Evolutionary conservation across 2,797 vertebrate species (phyloP).

Genomic region (Rhabdophis nuchalis): DNA sequence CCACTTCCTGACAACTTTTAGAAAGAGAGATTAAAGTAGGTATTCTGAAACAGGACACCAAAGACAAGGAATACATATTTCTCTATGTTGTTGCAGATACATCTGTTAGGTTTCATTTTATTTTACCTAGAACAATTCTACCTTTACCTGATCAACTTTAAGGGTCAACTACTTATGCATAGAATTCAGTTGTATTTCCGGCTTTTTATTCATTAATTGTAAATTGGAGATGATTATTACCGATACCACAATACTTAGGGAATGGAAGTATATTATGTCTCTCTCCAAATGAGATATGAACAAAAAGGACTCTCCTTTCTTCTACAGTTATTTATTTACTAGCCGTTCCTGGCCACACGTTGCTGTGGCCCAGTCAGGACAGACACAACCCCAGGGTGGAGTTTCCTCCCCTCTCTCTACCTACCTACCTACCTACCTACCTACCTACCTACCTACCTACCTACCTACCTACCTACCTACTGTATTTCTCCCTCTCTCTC

Average conservation of each 20-base stretch:
- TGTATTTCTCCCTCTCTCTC: too few species aligned
- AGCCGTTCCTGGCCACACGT: too few species aligned
- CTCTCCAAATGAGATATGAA: background rate
- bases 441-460: too few species aligned
- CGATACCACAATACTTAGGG: background rate
- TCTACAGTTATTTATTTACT: background rate
- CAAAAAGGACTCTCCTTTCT: background rate
- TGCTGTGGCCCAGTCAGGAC: too few species aligned
- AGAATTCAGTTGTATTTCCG: background rate
- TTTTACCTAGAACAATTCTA: background rate
- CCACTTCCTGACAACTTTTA: background rate
- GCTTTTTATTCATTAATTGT: background rate
- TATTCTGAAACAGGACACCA: background rate
- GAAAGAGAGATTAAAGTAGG: background rate
- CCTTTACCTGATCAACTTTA: background rate
- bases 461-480: too few species aligned
- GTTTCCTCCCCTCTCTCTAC: too few species aligned
- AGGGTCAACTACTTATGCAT: background rate
- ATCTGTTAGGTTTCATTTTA: background rate
- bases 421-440: too few species aligned
- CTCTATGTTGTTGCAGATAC: background rate
- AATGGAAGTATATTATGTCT: background rate
- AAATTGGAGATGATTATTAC: background rate
- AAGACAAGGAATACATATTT: background rate
- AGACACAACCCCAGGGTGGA: too few species aligned